Conservation (phyloP, 1,140 invertebrate species). For the Drosophila triauraria region DNA sequence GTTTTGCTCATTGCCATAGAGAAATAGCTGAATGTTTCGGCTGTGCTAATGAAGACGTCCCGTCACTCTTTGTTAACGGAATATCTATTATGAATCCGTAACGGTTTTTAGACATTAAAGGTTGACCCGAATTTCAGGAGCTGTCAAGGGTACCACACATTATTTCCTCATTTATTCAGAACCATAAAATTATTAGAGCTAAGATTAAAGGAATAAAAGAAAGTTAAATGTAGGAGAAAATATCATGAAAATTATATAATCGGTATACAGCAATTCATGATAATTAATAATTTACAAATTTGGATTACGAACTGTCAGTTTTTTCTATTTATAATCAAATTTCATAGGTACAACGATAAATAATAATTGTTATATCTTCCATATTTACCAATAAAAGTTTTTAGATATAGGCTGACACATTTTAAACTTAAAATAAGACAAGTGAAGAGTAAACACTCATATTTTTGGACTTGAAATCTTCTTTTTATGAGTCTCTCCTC, state of each 20-base stretch:
- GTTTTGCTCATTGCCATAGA: slow-evolving; percentile 63
- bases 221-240: neutral
- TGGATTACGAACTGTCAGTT: neutral
- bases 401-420: neutral
- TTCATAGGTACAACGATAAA: too few relatives aligned
- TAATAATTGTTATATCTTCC: neutral
- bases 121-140: neutral
- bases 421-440: neutral
- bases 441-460: too few relatives aligned
- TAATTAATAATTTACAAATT: neutral
- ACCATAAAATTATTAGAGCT: too few relatives aligned
- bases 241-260: neutral
- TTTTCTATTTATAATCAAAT: neutral
- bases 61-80: slow-evolving; percentile 35
- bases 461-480: neutral
- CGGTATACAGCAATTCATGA: neutral
- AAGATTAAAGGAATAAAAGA: neutral
- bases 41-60: slow-evolving; percentile 27
- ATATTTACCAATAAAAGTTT: neutral
- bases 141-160: neutral
- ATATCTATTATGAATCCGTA: neutral
- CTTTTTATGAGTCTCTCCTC: neutral
- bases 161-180: neutral
- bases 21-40: slow-evolving; percentile 49
- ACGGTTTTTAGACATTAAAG: neutral